Percentiles rank a stretch among this genome's conserved stretches.
Conservation (phyloP, 2,888 invertebrate genomes). For the Patella ulyssiponensis region DNA sequence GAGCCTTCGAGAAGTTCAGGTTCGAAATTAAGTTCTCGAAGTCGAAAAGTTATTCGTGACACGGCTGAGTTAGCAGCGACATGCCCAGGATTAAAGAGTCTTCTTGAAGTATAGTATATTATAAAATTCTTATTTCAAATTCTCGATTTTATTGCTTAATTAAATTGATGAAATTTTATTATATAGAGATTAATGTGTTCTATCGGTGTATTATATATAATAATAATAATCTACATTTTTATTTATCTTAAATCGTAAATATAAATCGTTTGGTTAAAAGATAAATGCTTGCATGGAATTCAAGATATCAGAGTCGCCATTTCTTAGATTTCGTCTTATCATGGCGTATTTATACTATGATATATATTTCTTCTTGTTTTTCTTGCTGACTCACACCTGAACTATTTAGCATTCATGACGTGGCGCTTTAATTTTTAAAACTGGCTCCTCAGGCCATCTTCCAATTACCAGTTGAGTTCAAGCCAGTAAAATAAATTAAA, state of each 20-base stretch:
- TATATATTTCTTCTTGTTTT: neutral
- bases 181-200: too few species aligned
- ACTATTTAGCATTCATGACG: slow-evolving; percentile 15
- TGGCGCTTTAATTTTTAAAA: slow-evolving; percentile 2
- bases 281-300: too few species aligned
- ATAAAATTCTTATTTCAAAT: neutral
- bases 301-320: too few species aligned
- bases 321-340: too few species aligned
- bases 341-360: too few species aligned
- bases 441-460: too few species aligned
- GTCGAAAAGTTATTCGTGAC: slow-evolving; percentile 64
- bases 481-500: slow-evolving; percentile 26
- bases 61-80: slow-evolving; percentile 59
- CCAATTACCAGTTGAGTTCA: neutral
- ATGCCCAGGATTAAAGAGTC: slow-evolving; percentile 62
- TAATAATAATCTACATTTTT: too few species aligned
- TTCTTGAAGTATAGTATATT: slow-evolving; percentile 64
- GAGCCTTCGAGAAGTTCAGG: slow-evolving; percentile 36
- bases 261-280: too few species aligned
- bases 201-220: too few species aligned
- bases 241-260: too few species aligned
- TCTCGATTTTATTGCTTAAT: too few species aligned
- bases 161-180: too few species aligned
- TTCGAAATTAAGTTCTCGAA: slow-evolving; percentile 57
- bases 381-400: slow-evolving; percentile 23